phyloP scores from a whole-genome alignment of 2,888 invertebrate genomes.

The Meghimatium bilineatum region DNA sequence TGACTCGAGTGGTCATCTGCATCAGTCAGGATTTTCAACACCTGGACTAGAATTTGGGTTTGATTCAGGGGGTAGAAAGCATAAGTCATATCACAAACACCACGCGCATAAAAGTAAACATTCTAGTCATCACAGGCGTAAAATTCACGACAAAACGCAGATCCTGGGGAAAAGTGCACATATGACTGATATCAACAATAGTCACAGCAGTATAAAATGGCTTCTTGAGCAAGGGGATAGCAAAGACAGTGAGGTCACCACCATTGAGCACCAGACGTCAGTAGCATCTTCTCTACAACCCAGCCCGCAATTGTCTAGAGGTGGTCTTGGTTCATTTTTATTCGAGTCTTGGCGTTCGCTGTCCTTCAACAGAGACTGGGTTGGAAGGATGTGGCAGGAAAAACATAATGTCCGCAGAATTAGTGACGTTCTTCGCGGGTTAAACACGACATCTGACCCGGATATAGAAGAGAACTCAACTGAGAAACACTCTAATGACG shows the following conservation, averaged over 20 bases:
- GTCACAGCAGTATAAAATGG: background rate
- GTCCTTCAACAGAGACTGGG: conserved; percentile 41
- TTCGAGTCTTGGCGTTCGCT: conserved; percentile 2
- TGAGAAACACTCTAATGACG: background rate
- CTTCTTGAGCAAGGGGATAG: background rate
- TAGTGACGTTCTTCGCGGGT: conserved; percentile 14
- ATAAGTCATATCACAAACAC: background rate
- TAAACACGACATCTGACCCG: background rate
- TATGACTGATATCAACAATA: background rate
- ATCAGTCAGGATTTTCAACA: background rate
- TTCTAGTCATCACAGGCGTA: conserved; percentile 1
- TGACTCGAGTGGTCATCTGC: background rate
- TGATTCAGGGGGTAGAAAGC: background rate
- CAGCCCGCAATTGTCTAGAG: background rate
- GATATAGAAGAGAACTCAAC: background rate
- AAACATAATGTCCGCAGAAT: conserved; percentile 31
- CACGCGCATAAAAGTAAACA: background rate
- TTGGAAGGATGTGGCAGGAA: conserved; percentile 32
- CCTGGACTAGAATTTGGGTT: background rate
- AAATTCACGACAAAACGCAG: background rate
- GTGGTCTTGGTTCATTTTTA: background rate
- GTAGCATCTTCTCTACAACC: background rate
- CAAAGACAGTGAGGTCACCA: background rate
- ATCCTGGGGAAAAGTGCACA: background rate
- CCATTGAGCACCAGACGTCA: background rate